Conservation (phyloP, 2,888 invertebrate genomes). For the Clistopyga incitator region DNA sequence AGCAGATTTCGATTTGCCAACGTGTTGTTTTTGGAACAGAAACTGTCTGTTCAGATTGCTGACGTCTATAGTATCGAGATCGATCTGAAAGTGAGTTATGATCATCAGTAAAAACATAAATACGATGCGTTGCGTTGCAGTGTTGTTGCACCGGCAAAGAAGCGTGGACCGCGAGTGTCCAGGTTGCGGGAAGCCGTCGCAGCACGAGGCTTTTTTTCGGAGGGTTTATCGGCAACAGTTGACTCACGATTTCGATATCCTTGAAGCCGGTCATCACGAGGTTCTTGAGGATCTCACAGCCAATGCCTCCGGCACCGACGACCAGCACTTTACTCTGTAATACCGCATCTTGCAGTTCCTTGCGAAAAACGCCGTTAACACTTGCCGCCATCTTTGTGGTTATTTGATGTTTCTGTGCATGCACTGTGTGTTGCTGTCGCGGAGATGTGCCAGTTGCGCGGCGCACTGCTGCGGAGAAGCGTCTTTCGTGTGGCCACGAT, state of each 20-base stretch:
- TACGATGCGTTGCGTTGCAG: background rate
- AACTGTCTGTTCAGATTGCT: slow-evolving; percentile 99
- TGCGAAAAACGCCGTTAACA: slow-evolving; percentile 88
- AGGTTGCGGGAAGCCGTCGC: background rate
- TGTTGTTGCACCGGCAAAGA: slow-evolving; percentile 6
- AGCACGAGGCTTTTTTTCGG: slow-evolving; percentile 4
- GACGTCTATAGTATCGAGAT: slow-evolving; percentile 99
- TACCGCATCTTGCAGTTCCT: slow-evolving; percentile 88
- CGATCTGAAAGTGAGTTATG: slow-evolving; percentile 90
- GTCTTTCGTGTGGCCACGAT: background rate
- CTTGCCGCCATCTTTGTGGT: slow-evolving; percentile 87
- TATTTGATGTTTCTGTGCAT: background rate
- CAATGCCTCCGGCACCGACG: slow-evolving; percentile 99
- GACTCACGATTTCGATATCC: slow-evolving; percentile 96
- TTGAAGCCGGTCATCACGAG: slow-evolving; percentile 97
- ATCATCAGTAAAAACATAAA: background rate
- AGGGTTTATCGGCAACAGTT: slow-evolving; percentile 21
- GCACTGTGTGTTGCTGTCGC: background rate
- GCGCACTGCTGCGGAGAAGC: background rate
- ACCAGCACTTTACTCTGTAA: slow-evolving; percentile 91
- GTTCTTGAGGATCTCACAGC: slow-evolving; percentile 99
- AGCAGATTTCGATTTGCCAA: slow-evolving; percentile 97
- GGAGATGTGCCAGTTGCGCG: background rate
- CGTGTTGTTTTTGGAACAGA: slow-evolving; percentile 99
- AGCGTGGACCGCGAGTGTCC: background rate